These are phyloP conservation scores for Microctonus brassicae DNA, from an alignment of 2,888 invertebrate species.

Conservation along the genomic window DNA sequence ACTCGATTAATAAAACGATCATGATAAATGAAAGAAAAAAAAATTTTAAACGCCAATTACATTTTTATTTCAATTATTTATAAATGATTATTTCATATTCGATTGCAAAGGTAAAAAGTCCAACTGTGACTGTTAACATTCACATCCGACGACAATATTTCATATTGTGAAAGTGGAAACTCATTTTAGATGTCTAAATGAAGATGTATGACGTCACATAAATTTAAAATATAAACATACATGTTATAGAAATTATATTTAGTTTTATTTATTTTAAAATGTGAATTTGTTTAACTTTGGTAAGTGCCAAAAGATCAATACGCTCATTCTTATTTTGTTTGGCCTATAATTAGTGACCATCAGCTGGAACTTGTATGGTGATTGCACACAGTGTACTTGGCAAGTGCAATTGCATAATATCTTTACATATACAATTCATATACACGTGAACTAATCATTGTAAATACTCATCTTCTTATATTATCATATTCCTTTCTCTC, in stretches of 20 bases:
- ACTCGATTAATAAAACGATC: too few species aligned
- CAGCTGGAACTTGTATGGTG: conserved; percentile 9
- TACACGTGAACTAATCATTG: conserved; percentile 31
- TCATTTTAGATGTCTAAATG: not conserved
- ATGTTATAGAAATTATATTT: too few species aligned
- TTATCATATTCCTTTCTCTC: not conserved
- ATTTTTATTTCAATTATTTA: not conserved
- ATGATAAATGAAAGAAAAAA: too few species aligned
- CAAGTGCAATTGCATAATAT: not conserved
- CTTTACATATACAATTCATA: not conserved
- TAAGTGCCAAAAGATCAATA: too few species aligned
- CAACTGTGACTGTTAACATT: not conserved
- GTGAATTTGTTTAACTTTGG: too few species aligned
- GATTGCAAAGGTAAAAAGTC: not conserved
- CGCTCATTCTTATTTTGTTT: too few species aligned
- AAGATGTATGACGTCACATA: not conserved
- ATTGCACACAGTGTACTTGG: not conserved
- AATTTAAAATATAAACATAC: not conserved
- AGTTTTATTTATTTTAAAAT: too few species aligned
- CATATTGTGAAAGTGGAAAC: not conserved
- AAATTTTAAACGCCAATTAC: not conserved
- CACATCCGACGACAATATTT: not conserved
- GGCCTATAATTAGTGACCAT: conserved; percentile 39
- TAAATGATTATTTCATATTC: not conserved
- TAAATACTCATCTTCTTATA: not conserved